These are phyloP conservation scores for Eilema sororculum DNA, from an alignment of 2,888 invertebrate genomes.

Conservation along the genomic window DNA sequence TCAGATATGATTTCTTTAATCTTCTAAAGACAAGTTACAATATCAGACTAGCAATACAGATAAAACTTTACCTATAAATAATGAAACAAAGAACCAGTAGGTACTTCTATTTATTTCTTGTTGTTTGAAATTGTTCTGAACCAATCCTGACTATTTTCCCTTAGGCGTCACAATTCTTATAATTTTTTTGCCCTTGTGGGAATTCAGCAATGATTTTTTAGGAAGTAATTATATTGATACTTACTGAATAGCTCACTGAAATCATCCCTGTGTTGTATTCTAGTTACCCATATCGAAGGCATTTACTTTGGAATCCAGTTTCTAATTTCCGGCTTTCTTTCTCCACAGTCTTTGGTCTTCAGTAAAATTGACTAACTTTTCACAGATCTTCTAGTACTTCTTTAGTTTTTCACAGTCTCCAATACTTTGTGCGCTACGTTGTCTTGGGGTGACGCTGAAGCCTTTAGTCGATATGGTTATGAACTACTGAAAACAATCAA, in stretches of 20 bases:
- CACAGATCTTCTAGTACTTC: too few species aligned
- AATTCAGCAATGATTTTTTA: not conserved
- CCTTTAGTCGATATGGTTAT: too few species aligned
- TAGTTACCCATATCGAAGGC: too few species aligned
- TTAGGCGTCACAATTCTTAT: conserved; percentile 15
- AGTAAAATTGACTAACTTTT: too few species aligned
- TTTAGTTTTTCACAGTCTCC: too few species aligned
- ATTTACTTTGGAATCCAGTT: too few species aligned
- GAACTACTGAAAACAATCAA: too few species aligned
- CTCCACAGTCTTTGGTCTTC: too few species aligned
- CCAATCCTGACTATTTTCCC: conserved; percentile 17
- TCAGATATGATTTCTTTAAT: not conserved
- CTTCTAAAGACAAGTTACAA: not conserved
- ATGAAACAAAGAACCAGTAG: not conserved
- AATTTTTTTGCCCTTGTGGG: conserved; percentile 13
- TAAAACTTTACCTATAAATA: conserved; percentile 3
- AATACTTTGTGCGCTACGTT: too few species aligned
- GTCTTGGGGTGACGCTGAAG: too few species aligned
- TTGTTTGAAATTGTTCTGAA: conserved; percentile 12
- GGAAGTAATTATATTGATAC: conserved; percentile 8
- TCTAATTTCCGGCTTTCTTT: too few species aligned
- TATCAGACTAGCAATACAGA: not conserved
- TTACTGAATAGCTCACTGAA: not conserved
- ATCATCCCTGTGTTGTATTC: too few species aligned
- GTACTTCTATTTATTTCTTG: not conserved